phyloP scores from a whole-genome alignment of 2,797 vertebrate genomes.

The Clarias fuscus region DNA sequence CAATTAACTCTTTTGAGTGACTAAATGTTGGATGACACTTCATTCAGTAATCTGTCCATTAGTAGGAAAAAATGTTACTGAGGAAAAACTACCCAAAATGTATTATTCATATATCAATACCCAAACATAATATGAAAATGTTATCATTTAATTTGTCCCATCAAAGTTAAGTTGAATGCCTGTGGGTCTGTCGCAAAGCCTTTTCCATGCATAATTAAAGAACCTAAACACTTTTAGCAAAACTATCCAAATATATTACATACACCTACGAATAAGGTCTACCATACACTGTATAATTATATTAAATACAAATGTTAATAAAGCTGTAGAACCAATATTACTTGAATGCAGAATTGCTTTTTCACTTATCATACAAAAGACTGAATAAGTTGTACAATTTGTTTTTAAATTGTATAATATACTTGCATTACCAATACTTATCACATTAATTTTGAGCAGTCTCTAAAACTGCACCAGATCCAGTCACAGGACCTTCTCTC shows the following conservation, averaged over 20 bases:
- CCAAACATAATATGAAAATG: conserved; percentile 8
- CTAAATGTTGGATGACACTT: not conserved
- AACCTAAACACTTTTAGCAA: not conserved
- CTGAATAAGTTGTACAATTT: not conserved
- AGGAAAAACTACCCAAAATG: not conserved
- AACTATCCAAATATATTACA: not conserved
- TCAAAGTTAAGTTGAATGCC: not conserved
- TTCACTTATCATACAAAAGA: not conserved
- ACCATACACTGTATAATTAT: not conserved
- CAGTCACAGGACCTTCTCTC: conserved; percentile 43
- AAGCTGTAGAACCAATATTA: not conserved
- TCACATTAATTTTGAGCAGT: not conserved
- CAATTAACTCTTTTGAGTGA: not conserved
- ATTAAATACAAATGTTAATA: not conserved
- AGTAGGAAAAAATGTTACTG: not conserved
- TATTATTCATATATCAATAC: not conserved
- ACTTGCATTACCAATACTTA: not conserved
- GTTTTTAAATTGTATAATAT: not conserved
- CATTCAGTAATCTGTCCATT: not conserved
- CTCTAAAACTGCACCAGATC: conserved; percentile 7
- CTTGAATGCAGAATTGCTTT: not conserved
- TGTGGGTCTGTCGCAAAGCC: not conserved
- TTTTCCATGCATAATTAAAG: not conserved
- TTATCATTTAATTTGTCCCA: not conserved
- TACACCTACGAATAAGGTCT: not conserved